phyloP scores from a whole-genome alignment of 64 coral and sea anemone species.

The Stichodactyla helianthus region DNA sequence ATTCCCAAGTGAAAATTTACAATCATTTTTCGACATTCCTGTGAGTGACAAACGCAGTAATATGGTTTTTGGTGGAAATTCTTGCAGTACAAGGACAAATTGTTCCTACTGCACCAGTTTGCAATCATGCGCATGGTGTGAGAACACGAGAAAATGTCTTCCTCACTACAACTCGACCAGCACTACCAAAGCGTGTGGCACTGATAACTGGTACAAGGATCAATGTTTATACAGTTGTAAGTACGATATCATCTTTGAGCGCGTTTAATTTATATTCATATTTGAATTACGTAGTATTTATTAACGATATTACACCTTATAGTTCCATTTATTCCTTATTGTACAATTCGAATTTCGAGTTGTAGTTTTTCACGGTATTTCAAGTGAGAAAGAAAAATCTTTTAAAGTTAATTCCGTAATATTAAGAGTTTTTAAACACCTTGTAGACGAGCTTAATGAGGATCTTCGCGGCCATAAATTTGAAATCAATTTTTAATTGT shows the following conservation, averaged over 20 bases:
- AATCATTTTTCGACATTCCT: background rate
- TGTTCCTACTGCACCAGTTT: conserved; percentile 14
- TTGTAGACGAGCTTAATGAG: no score
- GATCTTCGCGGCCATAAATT: no score
- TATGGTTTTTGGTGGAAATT: background rate
- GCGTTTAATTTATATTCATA: background rate
- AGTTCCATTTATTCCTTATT: background rate
- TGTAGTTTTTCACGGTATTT: no score
- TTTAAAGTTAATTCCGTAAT: no score
- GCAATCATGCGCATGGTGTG: conserved; percentile 35
- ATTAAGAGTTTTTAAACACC: no score
- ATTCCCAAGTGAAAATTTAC: background rate
- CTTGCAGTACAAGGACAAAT: background rate
- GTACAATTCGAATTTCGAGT: no score
- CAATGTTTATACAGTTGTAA: conserved; percentile 33
- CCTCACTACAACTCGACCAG: background rate
- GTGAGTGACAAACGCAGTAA: background rate
- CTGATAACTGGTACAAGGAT: background rate
- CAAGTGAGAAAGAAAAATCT: no score
- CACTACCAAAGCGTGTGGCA: background rate
- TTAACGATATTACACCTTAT: background rate
- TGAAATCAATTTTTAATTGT: no score
- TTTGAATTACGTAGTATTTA: background rate
- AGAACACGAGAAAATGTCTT: conserved; percentile 26
- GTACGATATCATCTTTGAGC: background rate